These are phyloP conservation scores for Columba janthina DNA, from an alignment of 2,113 vertebrate genomes.

Conservation along the genomic window DNA sequence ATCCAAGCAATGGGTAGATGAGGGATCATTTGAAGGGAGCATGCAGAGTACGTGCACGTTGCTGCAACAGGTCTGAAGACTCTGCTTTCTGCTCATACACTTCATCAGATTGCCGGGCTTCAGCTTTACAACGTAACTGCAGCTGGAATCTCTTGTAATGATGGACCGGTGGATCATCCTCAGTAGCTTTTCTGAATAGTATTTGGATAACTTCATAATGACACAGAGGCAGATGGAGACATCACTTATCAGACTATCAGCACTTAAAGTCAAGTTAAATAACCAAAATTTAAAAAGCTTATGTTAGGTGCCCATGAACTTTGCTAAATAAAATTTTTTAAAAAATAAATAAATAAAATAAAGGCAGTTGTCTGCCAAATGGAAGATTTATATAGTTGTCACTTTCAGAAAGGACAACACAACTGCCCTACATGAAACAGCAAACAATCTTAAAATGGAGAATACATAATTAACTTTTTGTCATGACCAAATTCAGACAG, in stretches of 20 bases:
- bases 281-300: background rate
- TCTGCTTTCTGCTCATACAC: background rate
- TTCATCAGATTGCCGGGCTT: accelerated
- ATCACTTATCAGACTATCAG: background rate
- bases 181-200: background rate
- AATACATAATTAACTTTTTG: background rate
- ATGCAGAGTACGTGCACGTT: background rate
- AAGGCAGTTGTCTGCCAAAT: background rate
- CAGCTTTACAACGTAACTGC: background rate
- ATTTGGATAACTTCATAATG: background rate
- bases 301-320: background rate
- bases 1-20: background rate
- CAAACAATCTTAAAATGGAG: background rate
- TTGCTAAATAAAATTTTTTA: background rate
- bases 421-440: background rate
- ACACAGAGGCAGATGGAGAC: background rate
- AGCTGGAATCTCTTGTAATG: background rate
- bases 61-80: background rate
- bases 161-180: background rate
- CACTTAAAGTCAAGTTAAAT: background rate
- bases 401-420: background rate
- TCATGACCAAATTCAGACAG: background rate
- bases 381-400: background rate
- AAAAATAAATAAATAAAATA: background rate
- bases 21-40: background rate